Evolutionary conservation across 64 coral and sea anemone genomes (phyloP).

Genomic region (Montipora foliosa): DNA sequence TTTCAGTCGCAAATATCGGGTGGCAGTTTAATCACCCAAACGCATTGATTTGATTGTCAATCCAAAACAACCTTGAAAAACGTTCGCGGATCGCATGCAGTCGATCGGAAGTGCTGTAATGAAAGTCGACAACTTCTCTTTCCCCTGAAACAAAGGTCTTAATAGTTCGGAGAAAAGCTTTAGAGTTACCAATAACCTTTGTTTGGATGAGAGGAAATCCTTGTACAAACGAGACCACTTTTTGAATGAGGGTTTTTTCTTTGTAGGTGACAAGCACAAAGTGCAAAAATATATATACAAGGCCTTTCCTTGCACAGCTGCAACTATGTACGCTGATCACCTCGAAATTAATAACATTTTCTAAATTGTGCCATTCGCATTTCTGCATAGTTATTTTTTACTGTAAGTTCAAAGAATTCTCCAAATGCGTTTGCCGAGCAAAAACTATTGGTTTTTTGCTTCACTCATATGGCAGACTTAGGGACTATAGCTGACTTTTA

Average conservation of each 20-base stretch:
- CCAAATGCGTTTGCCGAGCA: slow-evolving; percentile 22
- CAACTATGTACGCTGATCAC: slow-evolving; percentile 47
- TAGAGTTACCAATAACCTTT: slow-evolving; percentile 66
- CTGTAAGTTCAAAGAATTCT: slow-evolving; percentile 59
- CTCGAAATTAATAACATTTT: slow-evolving; percentile 84
- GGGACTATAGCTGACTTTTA: slow-evolving; percentile 57
- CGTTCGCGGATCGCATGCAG: slow-evolving; percentile 39
- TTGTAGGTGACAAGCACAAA: slow-evolving; percentile 26
- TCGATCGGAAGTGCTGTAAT: slow-evolving; percentile 36
- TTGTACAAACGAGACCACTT: slow-evolving; percentile 48
- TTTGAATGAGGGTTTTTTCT: slow-evolving; percentile 41
- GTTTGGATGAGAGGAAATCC: slow-evolving; percentile 62
- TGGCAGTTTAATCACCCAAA: slow-evolving; percentile 61
- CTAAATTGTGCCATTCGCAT: slow-evolving; percentile 93
- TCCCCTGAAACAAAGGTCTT: slow-evolving; percentile 33
- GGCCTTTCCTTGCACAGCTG: slow-evolving; percentile 39
- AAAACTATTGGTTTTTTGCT: slow-evolving; percentile 20
- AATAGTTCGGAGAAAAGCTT: slow-evolving; percentile 56
- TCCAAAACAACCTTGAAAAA: slow-evolving; percentile 52
- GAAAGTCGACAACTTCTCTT: slow-evolving; percentile 38
- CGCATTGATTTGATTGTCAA: slow-evolving; percentile 53
- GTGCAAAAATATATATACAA: slow-evolving; percentile 52
- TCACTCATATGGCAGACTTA: background rate
- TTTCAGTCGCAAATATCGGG: slow-evolving; percentile 80
- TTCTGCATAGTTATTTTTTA: slow-evolving; percentile 80